Evolutionary conservation across 2,888 invertebrate species (phyloP).

Genomic region (Germaria angustata): DNA sequence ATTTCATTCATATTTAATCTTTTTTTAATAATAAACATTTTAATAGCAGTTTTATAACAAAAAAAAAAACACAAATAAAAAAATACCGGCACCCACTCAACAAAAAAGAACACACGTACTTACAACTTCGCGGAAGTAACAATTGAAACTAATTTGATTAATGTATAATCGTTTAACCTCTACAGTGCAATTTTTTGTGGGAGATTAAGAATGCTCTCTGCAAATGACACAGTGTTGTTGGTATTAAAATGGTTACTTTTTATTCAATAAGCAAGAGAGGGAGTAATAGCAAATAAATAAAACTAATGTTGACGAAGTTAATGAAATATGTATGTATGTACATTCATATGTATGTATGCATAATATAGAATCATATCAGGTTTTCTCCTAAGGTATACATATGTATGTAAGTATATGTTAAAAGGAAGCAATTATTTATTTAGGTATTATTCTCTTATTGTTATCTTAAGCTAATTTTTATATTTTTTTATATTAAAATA

Average conservation of each 20-base stretch:
- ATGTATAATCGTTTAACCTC: conserved; percentile 9
- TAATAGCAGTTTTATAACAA: no score
- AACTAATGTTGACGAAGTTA: no score
- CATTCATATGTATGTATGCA: not conserved
- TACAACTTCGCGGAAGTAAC: conserved; percentile 38
- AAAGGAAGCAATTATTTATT: conserved; percentile 50
- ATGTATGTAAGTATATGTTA: not conserved
- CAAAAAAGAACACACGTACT: not conserved
- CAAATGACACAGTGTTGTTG: not conserved
- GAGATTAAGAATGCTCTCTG: not conserved
- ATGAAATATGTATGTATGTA: not conserved
- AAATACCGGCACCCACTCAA: conserved; percentile 4
- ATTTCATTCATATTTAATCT: no score
- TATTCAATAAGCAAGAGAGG: not conserved
- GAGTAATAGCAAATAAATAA: no score
- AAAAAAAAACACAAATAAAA: no score
- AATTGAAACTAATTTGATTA: conserved; percentile 46
- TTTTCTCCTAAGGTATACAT: not conserved
- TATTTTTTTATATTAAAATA: conserved; percentile 12
- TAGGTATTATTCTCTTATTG: not conserved
- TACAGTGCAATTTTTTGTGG: not conserved
- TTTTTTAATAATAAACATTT: no score
- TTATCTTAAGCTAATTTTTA: conserved; percentile 22
- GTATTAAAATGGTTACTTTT: not conserved
- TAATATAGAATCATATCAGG: not conserved